Evolutionary conservation across 2,113 vertebrate species (phyloP).

Genomic region (Platysteira castanea): DNA sequence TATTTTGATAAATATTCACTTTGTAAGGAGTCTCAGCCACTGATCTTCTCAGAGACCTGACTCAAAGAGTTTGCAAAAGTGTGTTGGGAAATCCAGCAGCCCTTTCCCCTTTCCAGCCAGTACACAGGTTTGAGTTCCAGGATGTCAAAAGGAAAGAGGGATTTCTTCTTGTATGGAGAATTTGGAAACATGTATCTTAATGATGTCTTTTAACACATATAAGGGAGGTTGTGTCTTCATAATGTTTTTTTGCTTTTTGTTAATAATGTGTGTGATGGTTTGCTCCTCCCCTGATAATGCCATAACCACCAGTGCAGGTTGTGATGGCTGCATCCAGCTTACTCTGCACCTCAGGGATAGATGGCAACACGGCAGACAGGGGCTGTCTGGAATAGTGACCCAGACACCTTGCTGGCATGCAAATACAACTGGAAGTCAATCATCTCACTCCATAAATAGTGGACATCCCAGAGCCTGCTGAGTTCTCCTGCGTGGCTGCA

Average conservation of each 20-base stretch:
- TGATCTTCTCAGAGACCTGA: background rate
- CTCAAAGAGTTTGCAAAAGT: background rate
- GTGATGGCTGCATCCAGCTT: background rate
- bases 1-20: background rate
- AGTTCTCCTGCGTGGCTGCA: background rate
- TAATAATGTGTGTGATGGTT: background rate
- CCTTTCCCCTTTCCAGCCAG: background rate
- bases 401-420: background rate
- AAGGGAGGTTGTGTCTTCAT: background rate
- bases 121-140: background rate
- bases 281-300: background rate
- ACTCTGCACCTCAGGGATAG: background rate
- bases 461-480: background rate
- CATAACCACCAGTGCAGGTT: background rate
- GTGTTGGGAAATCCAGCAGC: background rate
- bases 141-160: background rate
- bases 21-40: background rate
- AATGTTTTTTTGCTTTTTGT: background rate
- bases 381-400: background rate
- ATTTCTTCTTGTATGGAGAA: background rate
- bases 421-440: background rate
- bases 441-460: background rate
- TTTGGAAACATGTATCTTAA: background rate
- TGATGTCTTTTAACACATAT: background rate
- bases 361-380: background rate